Conservation (phyloP, 1,140 invertebrate species). For the Tribolium castaneum region DNA sequence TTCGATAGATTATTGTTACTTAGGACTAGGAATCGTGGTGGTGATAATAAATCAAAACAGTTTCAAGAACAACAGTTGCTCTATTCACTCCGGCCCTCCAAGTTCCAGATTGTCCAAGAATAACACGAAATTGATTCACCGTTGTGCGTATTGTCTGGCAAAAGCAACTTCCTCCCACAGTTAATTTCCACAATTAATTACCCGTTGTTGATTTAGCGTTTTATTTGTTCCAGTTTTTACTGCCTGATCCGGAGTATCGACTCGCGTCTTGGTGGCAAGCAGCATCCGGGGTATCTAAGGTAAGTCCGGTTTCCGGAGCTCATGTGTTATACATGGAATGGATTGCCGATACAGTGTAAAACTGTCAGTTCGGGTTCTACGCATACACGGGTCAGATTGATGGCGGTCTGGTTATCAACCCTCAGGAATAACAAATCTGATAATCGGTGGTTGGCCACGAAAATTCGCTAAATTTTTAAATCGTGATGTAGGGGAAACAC, state of each 20-base stretch:
- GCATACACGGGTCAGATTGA: slow-evolving; percentile 22
- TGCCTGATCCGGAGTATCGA: background rate
- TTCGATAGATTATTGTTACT: background rate
- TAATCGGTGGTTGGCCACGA: slow-evolving; percentile 1
- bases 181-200: slow-evolving; percentile 12
- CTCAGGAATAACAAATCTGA: slow-evolving; percentile 12
- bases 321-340: slow-evolving; percentile 20
- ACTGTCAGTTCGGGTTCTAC: background rate
- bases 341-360: slow-evolving; percentile 27
- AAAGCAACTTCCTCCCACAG: background rate
- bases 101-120: background rate
- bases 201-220: background rate
- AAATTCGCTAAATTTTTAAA: slow-evolving; percentile 16
- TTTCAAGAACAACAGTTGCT: background rate
- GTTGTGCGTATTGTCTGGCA: background rate
- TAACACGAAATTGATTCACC: slow-evolving; percentile 4
- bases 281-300: background rate
- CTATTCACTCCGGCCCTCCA: background rate
- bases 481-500: background rate
- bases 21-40: background rate
- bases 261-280: background rate
- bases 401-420: background rate
- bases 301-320: slow-evolving; percentile 4
- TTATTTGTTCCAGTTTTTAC: slow-evolving; percentile 28
- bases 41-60: background rate